Base-by-base conservation (phyloP, 2,113 vertebrate species). In the Sakesphorus luctuosus region DNA sequence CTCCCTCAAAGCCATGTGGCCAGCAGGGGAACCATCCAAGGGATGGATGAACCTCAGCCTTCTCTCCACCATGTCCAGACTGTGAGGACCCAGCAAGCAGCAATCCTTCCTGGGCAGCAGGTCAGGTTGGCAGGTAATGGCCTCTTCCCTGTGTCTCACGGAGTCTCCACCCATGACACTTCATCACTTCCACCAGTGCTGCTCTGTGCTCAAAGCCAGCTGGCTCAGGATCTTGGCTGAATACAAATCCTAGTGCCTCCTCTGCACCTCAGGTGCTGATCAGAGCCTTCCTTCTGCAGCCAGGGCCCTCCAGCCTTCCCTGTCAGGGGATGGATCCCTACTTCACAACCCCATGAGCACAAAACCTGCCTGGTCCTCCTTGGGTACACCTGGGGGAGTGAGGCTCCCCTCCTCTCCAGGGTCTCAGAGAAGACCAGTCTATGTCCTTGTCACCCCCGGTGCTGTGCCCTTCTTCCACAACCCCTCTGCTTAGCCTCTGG, bases 171-270 rank as follows among this genome's bases (percentile, higher is more conserved):
- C 6, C 2, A 2, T 2, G 20, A 21, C 26, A 21, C 35, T 33
- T 31, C 8, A 8, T 18, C 12, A 13, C 13, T 80, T 75, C 28
- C 75, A 17, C 62, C 13, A 18, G 1, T 9, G 7, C 11, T 80
- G 31, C 58, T 55, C 33, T 28, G 29, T 18, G 36, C 33, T 71
- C 35, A 69, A 19, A 11, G 25, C 11, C 19, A 36, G 24, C 4
- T 0, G 0, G 8, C 50, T 66, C 36, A 43, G 53, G 11, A 6
- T 18, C 13, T 61, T 33, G 36, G 20, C 13, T 49, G n/a, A 26
- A 43, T 1, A 1, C 3, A 46, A 19, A 23, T 81, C 33, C 29
- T 59, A 24, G 8, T 0, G 1, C 8, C 8, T 84, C 20, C 31
- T 68, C 49, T 55, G 35, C n/a, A 74, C 26, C 26, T 55, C 55